Conservation (phyloP, 2,888 invertebrate genomes). For the Ptychoptera albimana region DNA sequence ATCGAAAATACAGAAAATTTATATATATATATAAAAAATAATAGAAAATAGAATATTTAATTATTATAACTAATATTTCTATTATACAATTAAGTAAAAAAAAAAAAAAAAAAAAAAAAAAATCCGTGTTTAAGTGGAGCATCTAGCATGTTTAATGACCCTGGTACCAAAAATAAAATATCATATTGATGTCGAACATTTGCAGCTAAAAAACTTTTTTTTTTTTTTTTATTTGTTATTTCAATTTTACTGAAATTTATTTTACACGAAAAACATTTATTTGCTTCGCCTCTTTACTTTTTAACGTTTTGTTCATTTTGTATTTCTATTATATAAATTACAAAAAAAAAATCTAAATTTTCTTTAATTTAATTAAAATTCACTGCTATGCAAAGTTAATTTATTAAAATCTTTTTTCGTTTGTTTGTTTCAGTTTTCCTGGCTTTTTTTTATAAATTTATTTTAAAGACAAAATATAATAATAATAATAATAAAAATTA, state of each 20-base stretch:
- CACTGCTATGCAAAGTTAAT: too few species aligned
- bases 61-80: background rate
- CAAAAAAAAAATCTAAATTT: too few species aligned
- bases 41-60: background rate
- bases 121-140: background rate
- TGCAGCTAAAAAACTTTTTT: background rate
- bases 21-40: background rate
- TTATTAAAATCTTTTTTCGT: too few species aligned
- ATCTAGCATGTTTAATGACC: background rate
- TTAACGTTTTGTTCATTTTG: too few species aligned
- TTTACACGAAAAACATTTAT: background rate
- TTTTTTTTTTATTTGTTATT: background rate
- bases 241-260: background rate
- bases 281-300: too few species aligned
- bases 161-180: background rate
- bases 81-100: background rate
- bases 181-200: background rate
- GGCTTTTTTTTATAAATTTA: too few species aligned
- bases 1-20: too few species aligned
- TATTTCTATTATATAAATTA: too few species aligned
- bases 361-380: too few species aligned
- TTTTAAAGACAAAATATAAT: too few species aligned
- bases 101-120: background rate
- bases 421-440: too few species aligned
- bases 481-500: too few species aligned